A percentile compares a stretch with the other conserved stretches of the same genome.
Conservation (phyloP, 2,888 invertebrate species). For the Tenthredo livida region DNA sequence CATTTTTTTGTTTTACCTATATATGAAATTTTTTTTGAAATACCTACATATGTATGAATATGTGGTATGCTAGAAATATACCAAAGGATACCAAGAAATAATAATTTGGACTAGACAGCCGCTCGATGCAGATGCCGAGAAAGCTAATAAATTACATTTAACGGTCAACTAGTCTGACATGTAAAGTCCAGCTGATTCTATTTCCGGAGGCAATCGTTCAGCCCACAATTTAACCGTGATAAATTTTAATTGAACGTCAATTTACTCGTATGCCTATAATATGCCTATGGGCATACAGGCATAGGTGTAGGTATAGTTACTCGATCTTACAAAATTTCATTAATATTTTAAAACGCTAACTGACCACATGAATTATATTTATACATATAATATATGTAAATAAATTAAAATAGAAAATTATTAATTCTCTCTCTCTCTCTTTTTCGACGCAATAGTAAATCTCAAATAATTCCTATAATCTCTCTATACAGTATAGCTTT, state of each 20-base stretch:
- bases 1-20: too few species aligned
- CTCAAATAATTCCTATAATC: not conserved
- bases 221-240: conserved; percentile 5
- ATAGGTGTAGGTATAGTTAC: not conserved
- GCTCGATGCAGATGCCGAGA: not conserved
- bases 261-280: not conserved
- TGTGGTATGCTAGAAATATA: not conserved
- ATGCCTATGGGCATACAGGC: not conserved
- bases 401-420: too few species aligned
- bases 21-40: too few species aligned
- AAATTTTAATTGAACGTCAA: conserved; percentile 9
- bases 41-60: too few species aligned
- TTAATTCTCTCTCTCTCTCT: too few species aligned
- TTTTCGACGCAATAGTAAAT: too few species aligned
- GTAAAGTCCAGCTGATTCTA: conserved; percentile 17
- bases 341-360: not conserved
- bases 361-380: too few species aligned
- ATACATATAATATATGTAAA: too few species aligned
- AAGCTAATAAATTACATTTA: conserved; percentile 48
- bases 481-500: too few species aligned
- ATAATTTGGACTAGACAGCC: conserved; percentile 20
- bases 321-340: not conserved
- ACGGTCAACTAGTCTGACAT: conserved; percentile 30
- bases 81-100: conserved; percentile 22
- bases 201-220: conserved; percentile 7